These are phyloP conservation scores for Gavia stellata DNA, from an alignment of 2,113 vertebrate species.

Conservation along the genomic window DNA sequence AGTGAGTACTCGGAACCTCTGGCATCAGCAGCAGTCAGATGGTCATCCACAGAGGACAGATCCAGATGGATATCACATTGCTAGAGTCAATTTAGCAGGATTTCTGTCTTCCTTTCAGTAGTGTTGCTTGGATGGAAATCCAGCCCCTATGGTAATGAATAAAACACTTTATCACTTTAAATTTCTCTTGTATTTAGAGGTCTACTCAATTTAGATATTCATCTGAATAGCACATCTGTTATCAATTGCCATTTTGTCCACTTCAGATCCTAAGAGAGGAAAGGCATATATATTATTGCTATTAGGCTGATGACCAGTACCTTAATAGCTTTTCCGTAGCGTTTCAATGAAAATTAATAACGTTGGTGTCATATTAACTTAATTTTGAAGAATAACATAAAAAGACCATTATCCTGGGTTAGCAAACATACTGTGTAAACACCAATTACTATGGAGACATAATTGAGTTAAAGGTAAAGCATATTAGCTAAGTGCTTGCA, in stretches of 20 bases:
- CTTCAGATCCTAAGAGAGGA: neutral
- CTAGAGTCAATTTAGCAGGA: neutral
- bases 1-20: neutral
- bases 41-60: neutral
- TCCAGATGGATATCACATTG: neutral
- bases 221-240: neutral
- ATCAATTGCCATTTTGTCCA: neutral
- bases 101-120: neutral
- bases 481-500: neutral
- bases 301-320: neutral
- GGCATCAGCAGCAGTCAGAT: neutral
- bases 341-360: conserved; percentile 1
- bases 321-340: neutral
- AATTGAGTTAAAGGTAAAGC: neutral
- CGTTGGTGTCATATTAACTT: neutral
- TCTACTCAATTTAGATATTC: neutral
- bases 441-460: neutral
- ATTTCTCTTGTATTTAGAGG: neutral
- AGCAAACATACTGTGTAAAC: neutral
- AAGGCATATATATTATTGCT: neutral
- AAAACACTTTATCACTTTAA: neutral
- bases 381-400: neutral
- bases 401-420: neutral
- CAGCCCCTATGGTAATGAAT: neutral
- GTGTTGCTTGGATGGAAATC: neutral